Conservation (phyloP, 2,113 vertebrate species). For the Regulus satrapa region DNA sequence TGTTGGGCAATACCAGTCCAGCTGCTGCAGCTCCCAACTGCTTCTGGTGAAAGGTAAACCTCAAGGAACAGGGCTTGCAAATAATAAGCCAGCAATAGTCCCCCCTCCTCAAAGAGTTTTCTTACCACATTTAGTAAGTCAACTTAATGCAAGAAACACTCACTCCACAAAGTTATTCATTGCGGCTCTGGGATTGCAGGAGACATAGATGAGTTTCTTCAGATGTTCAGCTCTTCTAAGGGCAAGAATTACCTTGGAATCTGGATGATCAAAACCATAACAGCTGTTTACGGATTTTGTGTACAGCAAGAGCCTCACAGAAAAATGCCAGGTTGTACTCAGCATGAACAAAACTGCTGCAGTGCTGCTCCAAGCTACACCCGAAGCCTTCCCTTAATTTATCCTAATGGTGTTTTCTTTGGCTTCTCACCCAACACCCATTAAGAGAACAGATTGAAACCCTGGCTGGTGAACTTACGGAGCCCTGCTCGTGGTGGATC, state of each 20-base stretch:
- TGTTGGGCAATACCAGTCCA: neutral
- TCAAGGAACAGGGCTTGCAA: neutral
- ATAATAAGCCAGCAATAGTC: rapidly evolving
- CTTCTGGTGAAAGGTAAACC: neutral
- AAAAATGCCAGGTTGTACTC: neutral
- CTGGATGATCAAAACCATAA: slow-evolving; percentile 57
- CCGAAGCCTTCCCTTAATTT: neutral
- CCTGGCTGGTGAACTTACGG: slow-evolving; percentile 76
- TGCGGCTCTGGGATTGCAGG: slow-evolving; percentile 93
- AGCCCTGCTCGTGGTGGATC: slow-evolving; percentile 93
- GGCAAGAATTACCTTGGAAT: slow-evolving; percentile 93
- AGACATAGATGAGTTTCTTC: slow-evolving; percentile 89
- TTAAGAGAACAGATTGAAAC: neutral
- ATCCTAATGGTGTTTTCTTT: neutral
- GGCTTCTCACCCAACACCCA: neutral
- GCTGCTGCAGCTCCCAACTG: neutral
- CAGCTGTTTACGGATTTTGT: neutral
- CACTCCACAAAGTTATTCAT: slow-evolving; percentile 97
- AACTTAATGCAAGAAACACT: slow-evolving; percentile 62
- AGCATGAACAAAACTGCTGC: neutral
- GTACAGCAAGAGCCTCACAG: neutral
- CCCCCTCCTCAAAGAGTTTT: neutral
- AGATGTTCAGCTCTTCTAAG: slow-evolving; percentile 88
- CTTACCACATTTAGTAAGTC: neutral
- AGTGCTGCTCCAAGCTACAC: neutral